Base-by-base conservation (phyloP, 2,797 vertebrate genomes). In the Pagetopsis macropterus region DNA sequence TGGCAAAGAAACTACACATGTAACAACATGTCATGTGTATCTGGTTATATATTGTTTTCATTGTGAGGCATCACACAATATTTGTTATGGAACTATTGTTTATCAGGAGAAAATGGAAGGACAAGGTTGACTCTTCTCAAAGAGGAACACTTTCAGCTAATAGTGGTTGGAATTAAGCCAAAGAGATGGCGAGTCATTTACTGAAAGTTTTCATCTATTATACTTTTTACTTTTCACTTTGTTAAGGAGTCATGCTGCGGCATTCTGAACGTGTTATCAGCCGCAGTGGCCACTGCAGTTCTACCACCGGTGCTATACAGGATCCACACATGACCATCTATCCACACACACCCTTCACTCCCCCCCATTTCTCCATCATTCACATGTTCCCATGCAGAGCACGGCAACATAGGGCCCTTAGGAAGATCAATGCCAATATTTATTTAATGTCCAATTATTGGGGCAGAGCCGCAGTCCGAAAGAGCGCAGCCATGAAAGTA, bases 371-470 rank as follows among this genome's bases (percentile, higher is more conserved):
- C 33, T 37, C 55, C 44, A 62, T 64, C 49, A 61, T 82, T 67
- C 33, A 31, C 57, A 15, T 67, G 65, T 78, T 43, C 49, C 40
- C 67, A 83, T 79, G 51, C 86, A 75, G 70, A 75, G 62, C 84
- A 78, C 55, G 9, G 37, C 49, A 74, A 57, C 54, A 1, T 69
- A 9, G 31, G 14, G 58, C 65, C 66, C 51, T 13, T 15, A 82
- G 82, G 77, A 78, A 72, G 81, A 91, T 91, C 88, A 83, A 87
- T 90, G 82, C 37, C 79, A 85, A 82, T 86, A 87, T 86, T 87
- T 89, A 86, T 89, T 86, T 86, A 76, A 88, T 87, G 78, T 89
- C 79, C 81, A 89, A 82, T 90, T 89, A 82, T 74, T 61, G 69
- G 45, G 46, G 70, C 63, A 70, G 72, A 75, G 58, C 67, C 19